Conservation (phyloP, 2,113 vertebrate genomes). For the Odocoileus hemionus region DNA sequence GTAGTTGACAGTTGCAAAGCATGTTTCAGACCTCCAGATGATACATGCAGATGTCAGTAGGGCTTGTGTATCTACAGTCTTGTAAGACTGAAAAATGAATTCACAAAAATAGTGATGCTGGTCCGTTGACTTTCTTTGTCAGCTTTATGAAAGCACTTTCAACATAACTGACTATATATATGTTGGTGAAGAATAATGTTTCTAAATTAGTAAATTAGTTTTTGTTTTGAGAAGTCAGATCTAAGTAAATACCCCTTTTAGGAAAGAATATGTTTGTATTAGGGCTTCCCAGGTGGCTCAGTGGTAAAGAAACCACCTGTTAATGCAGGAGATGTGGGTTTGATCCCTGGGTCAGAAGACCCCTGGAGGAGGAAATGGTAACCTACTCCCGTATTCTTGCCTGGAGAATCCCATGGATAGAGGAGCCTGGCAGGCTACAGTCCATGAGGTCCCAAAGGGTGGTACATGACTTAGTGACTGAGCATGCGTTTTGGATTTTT, state of each 20-base stretch:
- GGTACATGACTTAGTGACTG: background rate
- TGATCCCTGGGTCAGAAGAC: background rate
- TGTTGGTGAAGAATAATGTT: background rate
- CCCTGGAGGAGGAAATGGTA: background rate
- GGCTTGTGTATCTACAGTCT: background rate
- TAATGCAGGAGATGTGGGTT: background rate
- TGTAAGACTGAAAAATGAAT: background rate
- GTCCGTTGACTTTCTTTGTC: background rate
- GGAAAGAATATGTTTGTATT: background rate
- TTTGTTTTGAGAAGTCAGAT: constrained; percentile 12
- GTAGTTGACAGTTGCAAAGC: constrained; percentile 8
- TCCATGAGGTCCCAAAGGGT: background rate
- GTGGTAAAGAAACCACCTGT: background rate
- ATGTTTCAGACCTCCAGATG: background rate
- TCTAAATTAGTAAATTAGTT: constrained; percentile 11
- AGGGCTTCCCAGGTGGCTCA: background rate
- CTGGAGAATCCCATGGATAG: background rate
- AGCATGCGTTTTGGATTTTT: background rate
- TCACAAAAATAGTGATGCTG: background rate
- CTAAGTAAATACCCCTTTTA: background rate
- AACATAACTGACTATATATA: background rate
- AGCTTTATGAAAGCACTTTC: background rate
- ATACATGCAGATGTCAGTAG: background rate
- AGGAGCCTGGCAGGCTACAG: background rate
- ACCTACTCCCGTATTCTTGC: background rate